A percentile compares a stretch with the other conserved stretches of the same genome.
These are phyloP conservation scores for Molothrus ater DNA, from an alignment of 2,797 vertebrate genomes.

Conservation along the genomic window DNA sequence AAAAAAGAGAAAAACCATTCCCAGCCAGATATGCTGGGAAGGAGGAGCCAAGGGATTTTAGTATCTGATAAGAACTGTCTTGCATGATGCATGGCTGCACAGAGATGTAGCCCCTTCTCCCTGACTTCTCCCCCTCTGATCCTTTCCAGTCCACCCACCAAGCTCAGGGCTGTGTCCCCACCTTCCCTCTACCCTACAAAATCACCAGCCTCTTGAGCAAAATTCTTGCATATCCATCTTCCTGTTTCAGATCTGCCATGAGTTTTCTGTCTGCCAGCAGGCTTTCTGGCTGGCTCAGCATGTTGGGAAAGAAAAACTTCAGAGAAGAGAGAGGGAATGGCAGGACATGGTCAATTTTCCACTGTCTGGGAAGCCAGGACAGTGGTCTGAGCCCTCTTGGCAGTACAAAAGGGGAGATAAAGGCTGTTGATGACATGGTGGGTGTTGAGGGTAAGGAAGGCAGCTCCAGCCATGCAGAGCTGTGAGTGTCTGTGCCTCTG, in stretches of 20 bases:
- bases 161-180: background rate
- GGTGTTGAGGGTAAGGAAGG: background rate
- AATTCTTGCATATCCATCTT: background rate
- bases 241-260: background rate
- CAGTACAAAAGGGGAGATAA: background rate
- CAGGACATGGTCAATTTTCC: background rate
- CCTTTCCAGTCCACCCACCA: background rate
- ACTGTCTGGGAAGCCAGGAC: background rate
- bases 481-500: background rate
- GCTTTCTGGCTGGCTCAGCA: background rate
- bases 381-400: background rate
- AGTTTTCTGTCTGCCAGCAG: background rate
- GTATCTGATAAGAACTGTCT: background rate
- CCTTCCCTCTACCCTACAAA: background rate
- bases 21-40: background rate
- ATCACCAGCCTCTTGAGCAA: background rate
- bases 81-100: background rate
- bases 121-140: background rate
- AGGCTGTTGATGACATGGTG: background rate
- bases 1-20: background rate
- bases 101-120: background rate
- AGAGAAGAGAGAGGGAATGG: background rate
- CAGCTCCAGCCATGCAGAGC: background rate
- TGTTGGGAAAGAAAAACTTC: background rate
- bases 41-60: background rate